Conservation (phyloP, 2,797 vertebrate genomes). For the Brachymystax lenok region DNA sequence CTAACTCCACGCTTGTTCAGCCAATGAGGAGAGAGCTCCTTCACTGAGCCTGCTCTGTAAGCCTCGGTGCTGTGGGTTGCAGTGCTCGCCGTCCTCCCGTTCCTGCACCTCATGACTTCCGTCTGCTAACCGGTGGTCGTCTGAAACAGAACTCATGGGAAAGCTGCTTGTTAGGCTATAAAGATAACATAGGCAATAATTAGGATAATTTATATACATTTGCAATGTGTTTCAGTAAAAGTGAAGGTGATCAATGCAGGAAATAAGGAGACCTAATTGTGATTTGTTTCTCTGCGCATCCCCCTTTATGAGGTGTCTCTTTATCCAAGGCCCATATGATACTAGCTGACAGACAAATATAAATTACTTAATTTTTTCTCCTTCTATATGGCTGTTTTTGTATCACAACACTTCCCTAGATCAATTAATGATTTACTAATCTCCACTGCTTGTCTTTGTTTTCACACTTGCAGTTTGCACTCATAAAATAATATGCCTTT, state of each 20-base stretch:
- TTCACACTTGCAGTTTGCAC: too few relatives aligned
- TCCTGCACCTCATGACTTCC: background rate
- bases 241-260: background rate
- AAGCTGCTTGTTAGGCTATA: background rate
- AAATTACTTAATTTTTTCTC: background rate
- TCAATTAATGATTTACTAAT: background rate
- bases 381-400: background rate
- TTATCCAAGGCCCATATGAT: background rate
- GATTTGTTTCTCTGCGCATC: background rate
- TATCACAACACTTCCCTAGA: background rate
- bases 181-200: background rate
- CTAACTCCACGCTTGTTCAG: conserved; percentile 40
- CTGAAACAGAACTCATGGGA: background rate
- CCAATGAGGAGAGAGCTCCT: conserved; percentile 19
- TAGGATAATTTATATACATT: background rate
- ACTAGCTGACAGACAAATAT: background rate
- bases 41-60: conserved; percentile 45
- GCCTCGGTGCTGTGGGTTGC: background rate
- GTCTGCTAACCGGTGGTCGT: background rate
- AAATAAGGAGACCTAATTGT: background rate
- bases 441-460: background rate
- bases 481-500: too few relatives aligned
- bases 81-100: background rate
- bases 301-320: background rate
- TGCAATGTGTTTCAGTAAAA: background rate